Base-by-base conservation (phyloP, 2,888 invertebrate genomes). In the Oligia strigilis region DNA sequence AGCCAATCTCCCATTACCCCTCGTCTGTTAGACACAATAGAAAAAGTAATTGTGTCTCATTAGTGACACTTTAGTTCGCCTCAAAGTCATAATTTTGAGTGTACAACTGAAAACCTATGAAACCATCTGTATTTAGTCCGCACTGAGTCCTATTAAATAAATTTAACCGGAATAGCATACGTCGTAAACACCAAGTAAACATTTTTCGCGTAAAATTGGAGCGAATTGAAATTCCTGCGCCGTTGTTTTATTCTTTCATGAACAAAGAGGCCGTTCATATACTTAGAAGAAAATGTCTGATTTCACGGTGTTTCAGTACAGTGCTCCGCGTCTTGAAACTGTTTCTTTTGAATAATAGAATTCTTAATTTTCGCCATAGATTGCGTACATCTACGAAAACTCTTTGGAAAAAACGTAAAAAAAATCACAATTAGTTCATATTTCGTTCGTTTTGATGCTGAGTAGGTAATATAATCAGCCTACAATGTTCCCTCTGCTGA, bases 281-380 rank as follows among this genome's bases (percentile, higher is more conserved):
- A 36, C 78, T 46, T 77, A 55, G 65, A 43, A 65, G 55, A 46
- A 66, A 65, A 66, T 58, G 19, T 13, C 46, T 46, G 13, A 78
- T 78, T 77, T 66, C 36, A 66, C 46, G 46, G 46, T 58, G 36
- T 58, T 46, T 65, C 23, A 17, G 64, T 36, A 43, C 64, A n/a
- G 9, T 55, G n/a, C 2, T 29, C 43, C 11, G 43, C 11, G 29
- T 36, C 17, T 55, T 65, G 36, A 60, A 72, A 75, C 43, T 23
- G 17, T 77, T 52, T 64, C 17, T 29, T 76, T 29, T 2, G 14
- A 52, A 43, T 64, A 77, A 52, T 64, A 29, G 0, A 60, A 29
- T 52, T 29, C 14, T 49, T 9, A 40, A 49, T 67, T 17, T 67
- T n/a, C 13, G 6, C 19, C n/a, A 52, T 13, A 23, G 14, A 9